Percentiles rank a stretch among this genome's conserved stretches.
These are phyloP conservation scores for Lithophane socia DNA, from an alignment of 2,888 invertebrate genomes.

Conservation along the genomic window DNA sequence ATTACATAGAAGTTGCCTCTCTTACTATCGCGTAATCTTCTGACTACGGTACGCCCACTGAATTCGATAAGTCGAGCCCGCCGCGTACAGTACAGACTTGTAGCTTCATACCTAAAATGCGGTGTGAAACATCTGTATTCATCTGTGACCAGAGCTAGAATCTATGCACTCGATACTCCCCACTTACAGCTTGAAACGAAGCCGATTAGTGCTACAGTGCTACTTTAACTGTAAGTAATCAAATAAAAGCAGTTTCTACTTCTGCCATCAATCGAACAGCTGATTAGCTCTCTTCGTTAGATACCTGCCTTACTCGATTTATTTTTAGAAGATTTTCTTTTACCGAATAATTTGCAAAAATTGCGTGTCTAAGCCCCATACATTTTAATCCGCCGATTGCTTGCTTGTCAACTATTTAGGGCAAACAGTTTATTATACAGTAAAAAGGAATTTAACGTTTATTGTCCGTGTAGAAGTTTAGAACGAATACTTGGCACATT, in stretches of 20 bases:
- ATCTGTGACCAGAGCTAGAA: constrained; percentile 17
- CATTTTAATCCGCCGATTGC: constrained; percentile 24
- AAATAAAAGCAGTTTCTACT: constrained; percentile 29
- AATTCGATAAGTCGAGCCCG: no score
- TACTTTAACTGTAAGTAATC: constrained; percentile 24
- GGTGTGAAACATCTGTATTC: no score
- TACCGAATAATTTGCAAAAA: constrained; percentile 20
- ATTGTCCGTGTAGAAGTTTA: constrained; percentile 8
- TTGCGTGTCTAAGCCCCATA: constrained; percentile 45
- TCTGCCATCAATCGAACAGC: constrained; percentile 14
- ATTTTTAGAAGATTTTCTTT: constrained; percentile 17
- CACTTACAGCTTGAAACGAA: constrained; percentile 25
- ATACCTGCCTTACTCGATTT: constrained; percentile 13
- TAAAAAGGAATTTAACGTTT: constrained; percentile 32
- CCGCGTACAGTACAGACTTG: no score
- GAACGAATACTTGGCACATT: constrained; percentile 34
- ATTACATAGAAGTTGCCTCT: no score
- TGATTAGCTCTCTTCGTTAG: constrained; percentile 2
- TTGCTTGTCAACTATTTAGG: constrained; percentile 50
- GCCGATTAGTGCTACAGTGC: constrained; percentile 22
- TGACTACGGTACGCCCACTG: no score
- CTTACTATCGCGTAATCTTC: no score
- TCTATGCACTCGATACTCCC: constrained; percentile 13
- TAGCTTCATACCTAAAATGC: no score
- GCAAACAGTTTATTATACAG: constrained; percentile 30